These are phyloP conservation scores for Calameuta idolon DNA, from an alignment of 2,888 invertebrate genomes.

Conservation along the genomic window DNA sequence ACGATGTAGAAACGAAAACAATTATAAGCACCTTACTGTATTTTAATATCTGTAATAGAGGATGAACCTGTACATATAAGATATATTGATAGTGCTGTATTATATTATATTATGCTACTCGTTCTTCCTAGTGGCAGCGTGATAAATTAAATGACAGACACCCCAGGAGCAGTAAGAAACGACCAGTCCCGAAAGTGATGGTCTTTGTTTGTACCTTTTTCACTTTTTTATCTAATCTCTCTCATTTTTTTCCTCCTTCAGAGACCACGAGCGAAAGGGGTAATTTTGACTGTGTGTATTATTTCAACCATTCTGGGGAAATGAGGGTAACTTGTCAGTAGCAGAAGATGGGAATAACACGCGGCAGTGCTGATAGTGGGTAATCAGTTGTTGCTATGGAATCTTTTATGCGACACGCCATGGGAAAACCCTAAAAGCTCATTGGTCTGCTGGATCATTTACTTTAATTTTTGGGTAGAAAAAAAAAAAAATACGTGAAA, in stretches of 20 bases:
- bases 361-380: constrained; percentile 40
- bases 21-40: too few relatives aligned
- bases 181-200: constrained; percentile 26
- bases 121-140: constrained; percentile 20
- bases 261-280: constrained; percentile 7
- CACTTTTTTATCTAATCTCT: too few relatives aligned
- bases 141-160: constrained; percentile 42
- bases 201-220: constrained; percentile 21
- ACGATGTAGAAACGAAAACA: too few relatives aligned
- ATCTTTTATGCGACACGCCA: background rate
- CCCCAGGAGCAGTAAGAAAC: constrained; percentile 7
- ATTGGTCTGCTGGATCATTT: background rate
- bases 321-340: constrained; percentile 36
- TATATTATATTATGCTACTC: too few relatives aligned
- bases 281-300: constrained; percentile 40
- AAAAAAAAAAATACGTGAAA: too few relatives aligned
- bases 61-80: too few relatives aligned
- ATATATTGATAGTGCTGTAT: too few relatives aligned
- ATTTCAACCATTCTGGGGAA: constrained; percentile 24
- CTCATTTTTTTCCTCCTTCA: background rate
- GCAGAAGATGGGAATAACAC: constrained; percentile 43
- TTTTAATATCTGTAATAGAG: too few relatives aligned
- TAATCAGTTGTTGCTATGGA: constrained; percentile 18
- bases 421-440: background rate
- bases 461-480: too few relatives aligned